Base-by-base conservation (phyloP, 2,888 invertebrate species). In the Nipponacmea schrenckii region DNA sequence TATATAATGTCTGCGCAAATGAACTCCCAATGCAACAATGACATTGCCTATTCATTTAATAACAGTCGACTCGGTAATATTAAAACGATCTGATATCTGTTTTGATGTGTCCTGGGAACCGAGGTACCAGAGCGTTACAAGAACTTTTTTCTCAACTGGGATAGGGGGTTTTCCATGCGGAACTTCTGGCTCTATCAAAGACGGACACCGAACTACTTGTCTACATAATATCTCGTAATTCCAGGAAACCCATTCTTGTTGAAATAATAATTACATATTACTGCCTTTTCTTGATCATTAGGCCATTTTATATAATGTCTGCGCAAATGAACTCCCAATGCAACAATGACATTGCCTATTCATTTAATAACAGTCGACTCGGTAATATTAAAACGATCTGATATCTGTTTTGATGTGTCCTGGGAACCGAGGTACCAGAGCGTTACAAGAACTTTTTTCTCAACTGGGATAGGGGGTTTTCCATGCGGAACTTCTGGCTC, bases 1-100 rank as follows among this genome's bases (percentile, higher is more conserved):
- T 48, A 48, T 48, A 48, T 48, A 48, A 48, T 48, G 48, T 48
- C 48, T 48, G 48, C 48, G 48, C 48, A 48, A 48, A 48, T 48
- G 48, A 48, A 48, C 48, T 48, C 48, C 48, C 48, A 48, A 48
- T 48, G 48, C 48, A 48, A 15, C 48, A 48, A 48, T 48, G 48
- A 48, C 48, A 48, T 48, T 48, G 48, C 3, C 48, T 48, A 48
- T 48, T 15, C 48, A 48, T 48, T 48, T 48, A 48, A 48, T 48
- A 48, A 48, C 48, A 48, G 48, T 48, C 3, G 48, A 48, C 48
- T 48, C 48, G 48, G 48, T 48, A 15, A 48, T 48, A 17, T 48
- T 48, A 48, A 48, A 48, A 48, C 48, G 48, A 48, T 48, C 48
- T 48, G 48, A 48, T 48, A 48, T 48, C 48, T 48, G 48, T 17